Evolutionary conservation across 2,113 vertebrate genomes (phyloP), one percentile per base, ranked within the genome.

Genomic region (Passer domesticus): DNA sequence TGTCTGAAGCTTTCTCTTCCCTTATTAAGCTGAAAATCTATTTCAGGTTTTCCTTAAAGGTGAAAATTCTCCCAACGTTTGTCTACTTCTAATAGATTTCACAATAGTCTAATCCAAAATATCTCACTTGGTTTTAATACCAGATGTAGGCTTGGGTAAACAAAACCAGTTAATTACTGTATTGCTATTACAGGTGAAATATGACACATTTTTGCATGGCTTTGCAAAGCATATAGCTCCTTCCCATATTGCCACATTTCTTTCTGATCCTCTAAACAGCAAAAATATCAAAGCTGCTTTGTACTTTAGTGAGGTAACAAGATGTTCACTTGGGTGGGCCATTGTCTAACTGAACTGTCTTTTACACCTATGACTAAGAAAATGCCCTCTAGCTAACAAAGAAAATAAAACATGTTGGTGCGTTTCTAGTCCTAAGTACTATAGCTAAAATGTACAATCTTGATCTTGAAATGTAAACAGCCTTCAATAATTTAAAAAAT

Each of bases 11-110:
- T 87, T 92, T 92, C 56, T 83, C 44, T 94, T 67, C n/a, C 13
- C 33, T 67, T 75, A 47, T 31, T 79, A 79, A 91, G 43, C 16
- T 58, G 41, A 90, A 91, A 92, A 75, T 74, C 66, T 41, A 37
- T 66, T 89, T 90, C 89, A 90, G 50, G 18, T 75, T 92, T 85
- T 79, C 55, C 77, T 92, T 64, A 83, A 89, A 94, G 53, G 85
- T 83, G 53, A 96, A 94, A 89, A 17, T 85, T 95, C 68, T 78
- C 83, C n/a, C 53, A 86, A 70, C 33, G 37, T 80, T 95, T 92
- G 22, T 75, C 73, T 79, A 33, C 28, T 50, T 94, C 59, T 87
- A 69, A 78, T 43, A 90, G 23, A 89, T 85, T 92, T 87, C 83
- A 75, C 72, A 83, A 60, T 35, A 64, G 66, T 49, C 69, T 77